These are phyloP conservation scores for Acanthoscelides obtectus DNA, from an alignment of 2,888 invertebrate genomes.

Conservation along the genomic window DNA sequence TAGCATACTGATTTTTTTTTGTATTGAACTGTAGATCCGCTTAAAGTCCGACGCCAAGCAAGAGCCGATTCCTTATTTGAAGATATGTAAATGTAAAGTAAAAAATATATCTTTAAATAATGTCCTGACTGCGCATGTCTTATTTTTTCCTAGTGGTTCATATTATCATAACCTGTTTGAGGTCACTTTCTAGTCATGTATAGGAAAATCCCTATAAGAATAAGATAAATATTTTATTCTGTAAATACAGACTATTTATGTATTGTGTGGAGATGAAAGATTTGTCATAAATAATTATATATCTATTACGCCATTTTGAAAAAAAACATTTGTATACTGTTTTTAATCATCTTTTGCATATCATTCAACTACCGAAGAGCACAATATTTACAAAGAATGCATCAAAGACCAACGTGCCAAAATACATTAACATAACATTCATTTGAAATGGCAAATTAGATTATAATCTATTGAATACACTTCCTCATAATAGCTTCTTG, in stretches of 20 bases:
- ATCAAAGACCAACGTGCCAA: neutral
- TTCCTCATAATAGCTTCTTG: neutral
- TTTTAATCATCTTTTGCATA: neutral
- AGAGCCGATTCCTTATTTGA: too few relatives aligned
- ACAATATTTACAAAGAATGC: neutral
- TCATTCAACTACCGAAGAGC: neutral
- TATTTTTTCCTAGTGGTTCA: neutral
- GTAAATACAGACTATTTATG: neutral
- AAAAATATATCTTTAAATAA: too few relatives aligned
- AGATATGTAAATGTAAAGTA: too few relatives aligned
- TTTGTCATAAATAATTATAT: neutral
- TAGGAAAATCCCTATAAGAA: neutral
- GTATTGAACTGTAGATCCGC: too few relatives aligned
- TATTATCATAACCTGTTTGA: neutral
- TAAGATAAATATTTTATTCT: neutral
- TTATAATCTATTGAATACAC: neutral
- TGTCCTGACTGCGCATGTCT: too few relatives aligned
- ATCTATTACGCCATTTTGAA: neutral
- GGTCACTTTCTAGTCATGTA: neutral
- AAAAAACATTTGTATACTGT: neutral
- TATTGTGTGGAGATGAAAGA: neutral
- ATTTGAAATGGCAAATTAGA: neutral
- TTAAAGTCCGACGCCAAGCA: too few relatives aligned
- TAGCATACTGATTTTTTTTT: too few relatives aligned
- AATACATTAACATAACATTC: neutral